phyloP scores from a whole-genome alignment of 2,113 vertebrate genomes.

The Potamarius usumacintae region DNA sequence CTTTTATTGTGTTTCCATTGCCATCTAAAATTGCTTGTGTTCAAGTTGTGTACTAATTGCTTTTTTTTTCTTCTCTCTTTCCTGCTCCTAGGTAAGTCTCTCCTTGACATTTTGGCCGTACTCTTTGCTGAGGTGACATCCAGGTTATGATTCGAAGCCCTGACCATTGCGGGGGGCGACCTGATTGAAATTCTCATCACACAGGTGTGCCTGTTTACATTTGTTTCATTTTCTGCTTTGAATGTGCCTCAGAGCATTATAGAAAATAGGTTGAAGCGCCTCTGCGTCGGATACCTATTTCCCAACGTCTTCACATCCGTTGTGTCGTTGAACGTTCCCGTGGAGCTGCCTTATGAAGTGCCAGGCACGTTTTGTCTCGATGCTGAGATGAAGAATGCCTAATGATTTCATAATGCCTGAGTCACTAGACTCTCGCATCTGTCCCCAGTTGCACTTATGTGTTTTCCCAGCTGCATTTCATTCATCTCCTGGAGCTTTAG shows the following conservation, averaged over 20 bases:
- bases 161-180: background rate
- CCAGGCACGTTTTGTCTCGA: constrained; percentile 49
- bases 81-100: constrained; percentile 56
- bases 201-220: constrained; percentile 41
- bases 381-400: constrained; percentile 48
- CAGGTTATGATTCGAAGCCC: background rate
- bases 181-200: constrained; percentile 22
- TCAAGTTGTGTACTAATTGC: constrained; percentile 42
- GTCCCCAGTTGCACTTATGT: constrained; percentile 40
- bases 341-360: constrained; percentile 48
- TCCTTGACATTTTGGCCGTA: constrained; percentile 48
- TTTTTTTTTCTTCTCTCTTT: constrained; percentile 7
- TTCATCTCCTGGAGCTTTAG: constrained; percentile 49
- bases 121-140: constrained; percentile 29
- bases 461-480: constrained; percentile 49
- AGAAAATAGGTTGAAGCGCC: background rate
- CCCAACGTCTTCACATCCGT: constrained; percentile 25
- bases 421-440: constrained; percentile 45
- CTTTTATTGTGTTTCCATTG: constrained; percentile 20
- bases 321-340: constrained; percentile 38
- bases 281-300: constrained; percentile 31
- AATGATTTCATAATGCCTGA: constrained; percentile 47
- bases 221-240: constrained; percentile 26
- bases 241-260: background rate
- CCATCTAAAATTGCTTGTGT: constrained; percentile 21